Conservation (phyloP, 2,797 vertebrate genomes). For the Clarias pachynema region DNA sequence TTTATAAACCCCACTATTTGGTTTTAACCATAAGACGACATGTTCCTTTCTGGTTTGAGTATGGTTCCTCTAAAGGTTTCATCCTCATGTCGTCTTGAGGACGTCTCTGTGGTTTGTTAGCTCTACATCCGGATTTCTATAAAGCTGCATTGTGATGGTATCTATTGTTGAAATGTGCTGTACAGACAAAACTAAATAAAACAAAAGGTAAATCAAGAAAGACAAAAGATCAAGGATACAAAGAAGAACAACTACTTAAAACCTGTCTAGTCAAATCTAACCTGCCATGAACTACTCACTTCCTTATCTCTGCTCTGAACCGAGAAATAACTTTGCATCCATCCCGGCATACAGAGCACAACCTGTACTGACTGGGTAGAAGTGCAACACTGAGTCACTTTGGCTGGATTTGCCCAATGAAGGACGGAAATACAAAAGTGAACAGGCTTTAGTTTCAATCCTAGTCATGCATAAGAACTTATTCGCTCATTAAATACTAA, state of each 20-base stretch:
- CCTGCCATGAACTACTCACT: background rate
- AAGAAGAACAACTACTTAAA: background rate
- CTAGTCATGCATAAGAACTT: no score
- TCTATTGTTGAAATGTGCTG: background rate
- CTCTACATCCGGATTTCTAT: background rate
- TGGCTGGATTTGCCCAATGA: background rate
- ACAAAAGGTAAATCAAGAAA: background rate
- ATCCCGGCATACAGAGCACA: background rate
- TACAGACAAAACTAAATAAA: background rate
- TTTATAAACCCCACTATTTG: background rate
- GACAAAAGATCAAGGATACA: background rate
- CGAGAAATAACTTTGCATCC: background rate
- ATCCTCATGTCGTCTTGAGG: background rate
- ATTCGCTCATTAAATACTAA: background rate
- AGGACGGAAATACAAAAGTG: background rate
- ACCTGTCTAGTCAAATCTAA: background rate
- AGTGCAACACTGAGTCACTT: background rate
- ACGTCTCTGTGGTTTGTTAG: background rate
- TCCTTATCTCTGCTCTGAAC: background rate
- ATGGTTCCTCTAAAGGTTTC: constrained; percentile 1
- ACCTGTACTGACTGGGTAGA: background rate
- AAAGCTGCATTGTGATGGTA: background rate
- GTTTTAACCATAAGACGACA: constrained; percentile 8
- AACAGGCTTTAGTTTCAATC: background rate
- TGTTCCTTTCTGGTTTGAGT: background rate